These are phyloP conservation scores for Mamestra brassicae DNA, from an alignment of 2,888 invertebrate genomes.

Conservation along the genomic window DNA sequence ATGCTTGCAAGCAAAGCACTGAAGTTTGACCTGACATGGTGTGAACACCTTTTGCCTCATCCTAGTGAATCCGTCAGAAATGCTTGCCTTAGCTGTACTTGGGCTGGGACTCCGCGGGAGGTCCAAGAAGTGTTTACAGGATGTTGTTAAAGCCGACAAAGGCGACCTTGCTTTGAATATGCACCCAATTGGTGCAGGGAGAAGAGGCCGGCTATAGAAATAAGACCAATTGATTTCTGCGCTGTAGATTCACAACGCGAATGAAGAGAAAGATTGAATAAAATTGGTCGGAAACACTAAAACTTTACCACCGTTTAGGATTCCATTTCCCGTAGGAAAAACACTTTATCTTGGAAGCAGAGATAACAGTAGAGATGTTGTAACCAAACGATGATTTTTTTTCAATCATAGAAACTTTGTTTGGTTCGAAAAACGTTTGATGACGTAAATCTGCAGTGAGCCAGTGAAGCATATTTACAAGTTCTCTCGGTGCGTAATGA, in stretches of 20 bases:
- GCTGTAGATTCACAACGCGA: background rate
- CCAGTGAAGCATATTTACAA: background rate
- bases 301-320: background rate
- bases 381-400: background rate
- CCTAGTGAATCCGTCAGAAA: slow-evolving; percentile 27
- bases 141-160: slow-evolving; percentile 31
- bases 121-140: slow-evolving; percentile 38
- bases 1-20: too few species aligned
- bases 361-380: background rate
- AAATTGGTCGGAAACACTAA: background rate
- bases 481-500: slow-evolving; percentile 23
- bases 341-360: background rate
- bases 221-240: slow-evolving; percentile 9
- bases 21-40: background rate
- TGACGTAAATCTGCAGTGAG: background rate
- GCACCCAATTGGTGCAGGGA: slow-evolving; percentile 9
- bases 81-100: slow-evolving; percentile 18
- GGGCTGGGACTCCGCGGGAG: slow-evolving; percentile 10
- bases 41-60: slow-evolving; percentile 12
- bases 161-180: slow-evolving; percentile 20
- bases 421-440: background rate
- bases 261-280: background rate
- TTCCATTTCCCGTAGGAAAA: background rate
- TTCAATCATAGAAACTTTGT: background rate
- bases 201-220: too few species aligned